Evolutionary conservation across 2,113 vertebrate species (phyloP).

Genomic region (Oreochromis tanganicae): DNA sequence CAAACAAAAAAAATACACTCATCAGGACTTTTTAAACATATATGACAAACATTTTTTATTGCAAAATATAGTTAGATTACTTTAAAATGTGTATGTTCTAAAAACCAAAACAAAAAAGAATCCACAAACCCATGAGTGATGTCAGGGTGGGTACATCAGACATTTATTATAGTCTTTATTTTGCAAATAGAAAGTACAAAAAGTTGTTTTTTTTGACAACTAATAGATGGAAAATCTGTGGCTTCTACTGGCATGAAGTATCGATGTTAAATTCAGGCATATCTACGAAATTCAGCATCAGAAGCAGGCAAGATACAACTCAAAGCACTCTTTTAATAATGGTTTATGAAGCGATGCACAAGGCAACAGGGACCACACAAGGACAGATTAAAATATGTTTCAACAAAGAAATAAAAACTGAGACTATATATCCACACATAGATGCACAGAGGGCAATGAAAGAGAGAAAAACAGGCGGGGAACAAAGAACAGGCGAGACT

Average conservation of each 20-base stretch:
- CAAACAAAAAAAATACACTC: neutral
- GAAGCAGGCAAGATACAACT: neutral
- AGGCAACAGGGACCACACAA: neutral
- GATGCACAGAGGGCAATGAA: neutral
- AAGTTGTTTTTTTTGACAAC: neutral
- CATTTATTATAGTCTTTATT: neutral
- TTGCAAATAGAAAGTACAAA: neutral
- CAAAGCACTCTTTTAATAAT: neutral
- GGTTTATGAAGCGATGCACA: neutral
- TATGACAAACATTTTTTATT: neutral
- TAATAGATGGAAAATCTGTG: neutral
- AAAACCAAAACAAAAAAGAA: neutral
- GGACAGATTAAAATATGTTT: neutral
- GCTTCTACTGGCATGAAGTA: neutral
- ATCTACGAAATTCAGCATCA: neutral
- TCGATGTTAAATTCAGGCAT: neutral
- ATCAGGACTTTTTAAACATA: neutral
- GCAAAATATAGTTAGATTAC: neutral
- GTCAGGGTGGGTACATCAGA: neutral
- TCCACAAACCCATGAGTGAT: neutral
- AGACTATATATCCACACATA: neutral
- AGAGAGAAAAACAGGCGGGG: neutral
- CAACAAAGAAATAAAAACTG: neutral
- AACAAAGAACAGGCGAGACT: neutral
- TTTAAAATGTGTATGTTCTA: neutral